Evolutionary conservation across 2,113 vertebrate species (phyloP).

Genomic region (Heptranchias perlo): DNA sequence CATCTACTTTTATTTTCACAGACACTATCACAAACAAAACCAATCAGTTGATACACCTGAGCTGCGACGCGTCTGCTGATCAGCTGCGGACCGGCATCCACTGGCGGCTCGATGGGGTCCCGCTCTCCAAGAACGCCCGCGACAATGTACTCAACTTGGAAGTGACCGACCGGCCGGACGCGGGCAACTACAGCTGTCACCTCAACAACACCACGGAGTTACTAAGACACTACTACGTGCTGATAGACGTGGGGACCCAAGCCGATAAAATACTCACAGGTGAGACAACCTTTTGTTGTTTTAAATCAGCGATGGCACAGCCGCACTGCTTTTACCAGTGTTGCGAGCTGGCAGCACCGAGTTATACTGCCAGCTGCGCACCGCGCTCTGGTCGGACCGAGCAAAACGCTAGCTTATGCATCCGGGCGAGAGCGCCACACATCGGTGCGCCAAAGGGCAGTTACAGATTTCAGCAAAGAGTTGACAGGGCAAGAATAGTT

Average conservation of each 20-base stretch:
- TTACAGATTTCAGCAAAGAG: neutral
- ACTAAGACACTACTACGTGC: constrained; percentile 18
- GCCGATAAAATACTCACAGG: constrained; percentile 8
- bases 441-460: neutral
- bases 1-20: neutral
- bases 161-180: neutral
- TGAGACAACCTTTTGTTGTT: neutral
- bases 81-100: neutral
- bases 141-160: neutral
- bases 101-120: neutral
- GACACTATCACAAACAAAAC: neutral
- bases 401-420: neutral
- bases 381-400: neutral
- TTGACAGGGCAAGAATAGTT: neutral
- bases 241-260: neutral
- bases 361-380: too few relatives aligned
- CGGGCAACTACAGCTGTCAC: constrained; percentile 24
- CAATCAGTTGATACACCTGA: neutral
- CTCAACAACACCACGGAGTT: neutral
- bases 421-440: neutral
- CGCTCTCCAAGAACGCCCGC: neutral
- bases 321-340: too few relatives aligned
- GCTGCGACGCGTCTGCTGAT: neutral
- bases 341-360: neutral
- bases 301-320: too few relatives aligned